Evolutionary conservation across 2,888 invertebrate species (phyloP), one percentile per base, ranked within the genome.

Genomic region (Lordiphosa fenestrarum): DNA sequence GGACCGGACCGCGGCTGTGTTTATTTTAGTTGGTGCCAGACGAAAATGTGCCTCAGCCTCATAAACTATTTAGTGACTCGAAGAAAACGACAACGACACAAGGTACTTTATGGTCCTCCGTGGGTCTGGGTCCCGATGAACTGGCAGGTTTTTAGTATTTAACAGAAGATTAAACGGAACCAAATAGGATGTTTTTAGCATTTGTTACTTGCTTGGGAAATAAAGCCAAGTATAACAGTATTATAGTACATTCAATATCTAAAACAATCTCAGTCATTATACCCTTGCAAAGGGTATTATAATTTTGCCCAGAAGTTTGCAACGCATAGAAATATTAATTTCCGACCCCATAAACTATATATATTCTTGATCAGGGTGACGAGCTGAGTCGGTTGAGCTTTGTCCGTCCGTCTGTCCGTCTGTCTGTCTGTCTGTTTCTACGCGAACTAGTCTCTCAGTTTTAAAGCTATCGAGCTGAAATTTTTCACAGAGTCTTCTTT

Each of bases 61-160:
- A 67, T 73, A 69, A 76, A 80, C 55, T 50, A 66, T 63, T 73
- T 57, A 66, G 46, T 15, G 53, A 39, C 42, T 30, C 42, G 51
- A 57, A 51, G 58, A 55, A 62, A 56, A 39, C 48, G 47, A 55
- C 66, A 56, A 37, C 51, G 52, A 56, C 50, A 57, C 53, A 38
- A 12, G 49, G 10, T 55, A 54, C 51, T 49, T 60, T 58, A 48
- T 55, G 54, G 23, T 41, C 36, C 38, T 36, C n/a, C 15, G 15
- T 10, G 15, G 35, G 12, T 13, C 13, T 36, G 36, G 21, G 39
- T 37, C 35, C 40, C 47, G 9, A 42, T 49, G 62, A 57, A 37
- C 49, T 35, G 38, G 37, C 57, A 49, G 38, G 15, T 46, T 48
- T 50, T 38, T 7, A 6, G 40, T 6, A 21, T n/a, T 19, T 41